These are phyloP conservation scores for Drosophila barbarae DNA, from an alignment of 2,888 invertebrate species.

Conservation along the genomic window DNA sequence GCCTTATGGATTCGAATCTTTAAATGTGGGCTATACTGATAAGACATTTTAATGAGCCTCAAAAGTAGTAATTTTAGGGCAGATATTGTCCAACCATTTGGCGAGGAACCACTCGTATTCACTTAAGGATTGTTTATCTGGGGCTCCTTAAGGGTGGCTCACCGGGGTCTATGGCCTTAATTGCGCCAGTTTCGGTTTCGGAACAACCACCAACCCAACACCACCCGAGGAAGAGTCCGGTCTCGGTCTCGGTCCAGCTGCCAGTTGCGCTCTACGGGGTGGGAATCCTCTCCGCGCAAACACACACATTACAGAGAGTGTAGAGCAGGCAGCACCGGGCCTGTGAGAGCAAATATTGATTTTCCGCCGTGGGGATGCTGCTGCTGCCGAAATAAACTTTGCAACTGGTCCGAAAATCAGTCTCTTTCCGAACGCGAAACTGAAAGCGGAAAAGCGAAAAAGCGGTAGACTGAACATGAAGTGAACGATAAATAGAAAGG, in stretches of 20 bases:
- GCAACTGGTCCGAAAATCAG: conserved; percentile 53
- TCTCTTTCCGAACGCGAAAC: conserved; percentile 62
- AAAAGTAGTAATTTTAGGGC: neutral
- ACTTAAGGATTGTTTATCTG: conserved; percentile 24
- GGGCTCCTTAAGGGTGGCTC: conserved; percentile 51
- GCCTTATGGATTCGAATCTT: neutral
- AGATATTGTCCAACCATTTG: conserved; percentile 1
- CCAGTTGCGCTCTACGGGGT: conserved; percentile 24
- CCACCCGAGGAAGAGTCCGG: conserved; percentile 11
- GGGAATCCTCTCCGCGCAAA: conserved; percentile 21
- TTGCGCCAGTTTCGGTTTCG: conserved; percentile 53
- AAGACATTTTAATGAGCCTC: neutral
- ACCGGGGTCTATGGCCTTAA: conserved; percentile 64
- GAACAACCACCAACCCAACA: conserved; percentile 46
- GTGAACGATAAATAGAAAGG: conserved; percentile 22
- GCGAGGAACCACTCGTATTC: conserved; percentile 14
- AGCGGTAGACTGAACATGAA: conserved; percentile 30
- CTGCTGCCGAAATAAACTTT: conserved; percentile 66
- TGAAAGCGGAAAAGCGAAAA: conserved; percentile 20
- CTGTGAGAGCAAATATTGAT: conserved; percentile 51
- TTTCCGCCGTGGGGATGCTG: conserved; percentile 60
- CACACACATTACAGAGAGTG: conserved; percentile 1
- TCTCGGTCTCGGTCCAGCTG: conserved; percentile 26
- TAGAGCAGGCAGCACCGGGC: conserved; percentile 11
- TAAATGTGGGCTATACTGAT: neutral